Conservation (phyloP, 2,113 vertebrate genomes). For the Sapayoa aenigma region DNA sequence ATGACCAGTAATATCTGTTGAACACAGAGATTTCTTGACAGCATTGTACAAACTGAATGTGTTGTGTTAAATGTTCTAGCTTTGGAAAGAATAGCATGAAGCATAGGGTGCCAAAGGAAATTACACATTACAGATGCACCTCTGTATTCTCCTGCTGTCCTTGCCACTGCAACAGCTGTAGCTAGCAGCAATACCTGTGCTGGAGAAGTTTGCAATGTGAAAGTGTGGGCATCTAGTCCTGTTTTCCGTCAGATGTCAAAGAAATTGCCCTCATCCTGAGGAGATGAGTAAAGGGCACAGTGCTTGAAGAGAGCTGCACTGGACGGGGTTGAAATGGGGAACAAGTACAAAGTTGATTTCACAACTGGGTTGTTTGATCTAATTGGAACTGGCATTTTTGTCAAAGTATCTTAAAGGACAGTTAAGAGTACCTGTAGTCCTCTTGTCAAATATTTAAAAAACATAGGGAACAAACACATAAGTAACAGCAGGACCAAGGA, state of each 20-base stretch:
- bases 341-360: background rate
- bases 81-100: background rate
- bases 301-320: background rate
- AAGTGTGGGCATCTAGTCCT: background rate
- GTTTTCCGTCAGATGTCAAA: background rate
- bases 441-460: background rate
- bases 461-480: background rate
- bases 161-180: background rate
- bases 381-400: background rate
- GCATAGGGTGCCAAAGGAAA: background rate
- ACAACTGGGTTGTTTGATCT: background rate
- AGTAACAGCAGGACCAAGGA: background rate
- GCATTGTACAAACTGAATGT: background rate
- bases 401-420: background rate
- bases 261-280: background rate
- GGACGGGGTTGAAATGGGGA: background rate
- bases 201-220: background rate
- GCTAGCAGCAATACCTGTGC: background rate
- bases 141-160: background rate
- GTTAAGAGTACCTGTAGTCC: background rate
- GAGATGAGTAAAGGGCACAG: background rate
- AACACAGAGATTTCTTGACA: background rate
- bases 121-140: background rate
- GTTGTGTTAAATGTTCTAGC: background rate
- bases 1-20: background rate